Conservation (phyloP, 1,140 invertebrate genomes). For the Drosophila arizonae region DNA sequence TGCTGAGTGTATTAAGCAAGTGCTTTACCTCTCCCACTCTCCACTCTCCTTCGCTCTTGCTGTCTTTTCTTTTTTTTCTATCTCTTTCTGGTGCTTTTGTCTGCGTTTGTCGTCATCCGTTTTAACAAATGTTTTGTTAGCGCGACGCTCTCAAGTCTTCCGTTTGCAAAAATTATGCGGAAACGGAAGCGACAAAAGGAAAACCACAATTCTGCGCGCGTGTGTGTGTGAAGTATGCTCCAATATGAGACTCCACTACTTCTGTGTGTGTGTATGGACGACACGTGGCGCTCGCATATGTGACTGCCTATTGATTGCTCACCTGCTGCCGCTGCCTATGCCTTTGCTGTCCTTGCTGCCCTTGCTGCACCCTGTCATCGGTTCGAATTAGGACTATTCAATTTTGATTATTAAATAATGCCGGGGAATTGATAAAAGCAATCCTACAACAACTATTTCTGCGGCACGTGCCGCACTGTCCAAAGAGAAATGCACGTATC, state of each 20-base stretch:
- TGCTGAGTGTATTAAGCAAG: neutral
- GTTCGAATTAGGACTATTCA: conserved; percentile 74
- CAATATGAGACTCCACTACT: conserved; percentile 14
- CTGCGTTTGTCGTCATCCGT: conserved; percentile 74
- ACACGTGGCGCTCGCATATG: conserved; percentile 55
- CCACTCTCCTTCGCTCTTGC: conserved; percentile 7
- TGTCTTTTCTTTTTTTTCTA: neutral
- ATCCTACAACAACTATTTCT: conserved; percentile 18
- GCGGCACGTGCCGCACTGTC: conserved; percentile 58
- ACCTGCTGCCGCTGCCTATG: conserved; percentile 29
- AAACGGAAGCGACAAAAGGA: conserved; percentile 78
- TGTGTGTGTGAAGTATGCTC: conserved; percentile 17
- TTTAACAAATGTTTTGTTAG: conserved; percentile 80
- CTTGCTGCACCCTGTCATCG: conserved; percentile 51
- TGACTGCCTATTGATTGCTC: conserved; percentile 6
- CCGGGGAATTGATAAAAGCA: conserved; percentile 47
- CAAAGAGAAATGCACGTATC: conserved; percentile 19
- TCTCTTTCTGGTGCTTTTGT: conserved; percentile 50
- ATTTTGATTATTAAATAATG: conserved; percentile 82
- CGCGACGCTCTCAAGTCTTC: conserved; percentile 59
- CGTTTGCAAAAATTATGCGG: conserved; percentile 77
- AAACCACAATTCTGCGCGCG: conserved; percentile 74
- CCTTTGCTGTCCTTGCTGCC: conserved; percentile 5
- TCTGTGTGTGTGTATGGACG: conserved; percentile 25
- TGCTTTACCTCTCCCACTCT: neutral